These are phyloP conservation scores for Echiichthys vipera DNA, from an alignment of 2,797 vertebrate species.

Conservation along the genomic window DNA sequence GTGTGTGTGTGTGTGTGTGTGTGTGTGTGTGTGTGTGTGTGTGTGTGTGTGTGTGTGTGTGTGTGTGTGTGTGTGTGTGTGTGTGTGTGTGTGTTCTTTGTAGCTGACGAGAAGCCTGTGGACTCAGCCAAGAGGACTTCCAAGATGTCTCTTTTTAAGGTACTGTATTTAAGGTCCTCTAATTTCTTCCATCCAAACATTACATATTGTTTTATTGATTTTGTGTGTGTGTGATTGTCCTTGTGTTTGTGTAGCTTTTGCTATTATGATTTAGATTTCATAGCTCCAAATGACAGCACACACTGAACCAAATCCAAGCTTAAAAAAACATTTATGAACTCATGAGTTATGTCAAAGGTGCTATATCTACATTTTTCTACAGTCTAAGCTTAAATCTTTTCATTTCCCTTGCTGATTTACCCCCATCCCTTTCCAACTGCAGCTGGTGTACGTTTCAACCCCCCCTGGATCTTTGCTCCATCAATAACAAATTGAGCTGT, in stretches of 20 bases:
- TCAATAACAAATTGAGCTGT: constrained; percentile 75
- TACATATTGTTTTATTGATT: fast-evolving
- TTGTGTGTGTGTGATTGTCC: neutral
- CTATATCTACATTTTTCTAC: constrained; percentile 20
- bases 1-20: neutral
- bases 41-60: constrained; percentile 17
- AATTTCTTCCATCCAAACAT: neutral
- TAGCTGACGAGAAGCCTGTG: constrained; percentile 66
- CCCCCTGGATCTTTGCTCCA: constrained; percentile 61
- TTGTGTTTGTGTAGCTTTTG: neutral
- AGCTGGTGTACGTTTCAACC: constrained; percentile 62
- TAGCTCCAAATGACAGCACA: neutral
- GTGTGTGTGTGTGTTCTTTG: constrained; percentile 51
- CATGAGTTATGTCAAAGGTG: constrained; percentile 27
- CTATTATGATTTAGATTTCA: neutral
- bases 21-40: constrained; percentile 13
- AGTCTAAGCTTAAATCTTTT: constrained; percentile 24
- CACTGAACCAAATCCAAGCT: constrained; percentile 3
- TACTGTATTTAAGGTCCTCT: constrained; percentile 43
- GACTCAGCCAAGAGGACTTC: constrained; percentile 62
- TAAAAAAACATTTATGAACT: constrained; percentile 3
- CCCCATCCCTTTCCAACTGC: constrained; percentile 51
- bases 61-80: neutral
- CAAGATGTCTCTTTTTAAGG: constrained; percentile 75
- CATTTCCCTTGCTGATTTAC: constrained; percentile 50